These are phyloP conservation scores for Hipparchia sbordonii DNA, from an alignment of 2,888 invertebrate genomes.

Conservation along the genomic window DNA sequence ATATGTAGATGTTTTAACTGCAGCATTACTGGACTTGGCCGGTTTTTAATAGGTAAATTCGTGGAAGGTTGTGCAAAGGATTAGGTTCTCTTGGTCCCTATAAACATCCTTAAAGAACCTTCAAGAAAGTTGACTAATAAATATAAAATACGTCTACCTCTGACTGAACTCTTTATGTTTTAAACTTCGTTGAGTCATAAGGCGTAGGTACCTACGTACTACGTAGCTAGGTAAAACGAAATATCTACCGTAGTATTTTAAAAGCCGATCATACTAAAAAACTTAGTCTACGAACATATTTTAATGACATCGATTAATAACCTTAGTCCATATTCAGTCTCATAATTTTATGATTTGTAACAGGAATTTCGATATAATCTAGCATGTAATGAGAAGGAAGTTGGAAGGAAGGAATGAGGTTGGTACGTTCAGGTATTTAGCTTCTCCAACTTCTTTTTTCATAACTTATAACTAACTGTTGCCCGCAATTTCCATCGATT, in stretches of 20 bases:
- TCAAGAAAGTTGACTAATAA: conserved; percentile 47
- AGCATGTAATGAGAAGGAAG: neutral
- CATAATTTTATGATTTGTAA: neutral
- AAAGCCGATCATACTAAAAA: neutral
- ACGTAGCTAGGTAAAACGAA: neutral
- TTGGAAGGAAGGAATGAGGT: too few species aligned
- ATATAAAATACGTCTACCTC: conserved; percentile 27
- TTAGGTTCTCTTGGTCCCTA: conserved; percentile 29
- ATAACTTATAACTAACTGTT: too few species aligned
- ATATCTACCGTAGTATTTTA: neutral
- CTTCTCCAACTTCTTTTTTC: too few species aligned
- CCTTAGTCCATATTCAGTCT: neutral
- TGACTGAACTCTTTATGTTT: conserved; percentile 18
- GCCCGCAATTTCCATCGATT: too few species aligned
- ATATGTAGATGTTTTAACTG: neutral
- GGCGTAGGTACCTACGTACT: neutral
- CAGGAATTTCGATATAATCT: neutral
- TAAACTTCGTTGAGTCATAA: conserved; percentile 18
- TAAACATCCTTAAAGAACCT: conserved; percentile 39
- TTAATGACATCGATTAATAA: neutral
- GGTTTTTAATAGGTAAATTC: conserved; percentile 72
- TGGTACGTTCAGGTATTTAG: too few species aligned
- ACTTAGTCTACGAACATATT: neutral
- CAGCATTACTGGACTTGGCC: conserved; percentile 57
- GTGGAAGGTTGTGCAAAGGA: conserved; percentile 59